Conservation (phyloP, 2,797 vertebrate species). For the Aldrovandia affinis region DNA sequence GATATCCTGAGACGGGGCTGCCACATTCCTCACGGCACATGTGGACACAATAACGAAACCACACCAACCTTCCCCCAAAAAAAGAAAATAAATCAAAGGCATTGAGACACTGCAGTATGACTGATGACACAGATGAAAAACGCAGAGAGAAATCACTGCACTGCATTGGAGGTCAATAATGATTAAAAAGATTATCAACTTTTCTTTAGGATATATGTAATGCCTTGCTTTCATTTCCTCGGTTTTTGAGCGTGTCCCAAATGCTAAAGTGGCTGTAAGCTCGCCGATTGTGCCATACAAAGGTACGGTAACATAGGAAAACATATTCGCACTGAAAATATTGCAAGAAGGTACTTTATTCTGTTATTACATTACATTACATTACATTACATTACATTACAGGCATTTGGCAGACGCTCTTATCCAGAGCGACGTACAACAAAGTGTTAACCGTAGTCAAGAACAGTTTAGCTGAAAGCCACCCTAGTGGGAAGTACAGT, state of each 20-base stretch:
- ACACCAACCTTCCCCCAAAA: background rate
- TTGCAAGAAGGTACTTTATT: background rate
- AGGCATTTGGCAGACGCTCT: too few relatives aligned
- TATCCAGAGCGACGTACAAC: too few relatives aligned
- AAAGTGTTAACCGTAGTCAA: too few relatives aligned
- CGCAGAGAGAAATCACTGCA: background rate
- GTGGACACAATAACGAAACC: background rate
- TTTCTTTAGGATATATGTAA: background rate
- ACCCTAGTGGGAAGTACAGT: too few relatives aligned
- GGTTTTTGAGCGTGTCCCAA: background rate
- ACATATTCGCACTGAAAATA: background rate
- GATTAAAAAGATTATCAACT: background rate
- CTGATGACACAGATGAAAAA: background rate
- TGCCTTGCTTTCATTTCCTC: background rate
- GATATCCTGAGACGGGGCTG: slow-evolving; percentile 9
- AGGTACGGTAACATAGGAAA: background rate
- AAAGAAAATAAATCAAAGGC: background rate
- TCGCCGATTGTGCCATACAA: background rate
- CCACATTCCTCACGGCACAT: slow-evolving; percentile 10
- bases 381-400: too few relatives aligned
- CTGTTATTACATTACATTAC: too few relatives aligned
- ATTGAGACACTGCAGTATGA: background rate
- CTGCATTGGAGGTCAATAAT: background rate
- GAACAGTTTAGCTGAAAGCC: too few relatives aligned
- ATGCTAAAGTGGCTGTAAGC: background rate